Evolutionary conservation across 2,888 invertebrate genomes (phyloP).

Genomic region (Dryocosmus kuriphilus): DNA sequence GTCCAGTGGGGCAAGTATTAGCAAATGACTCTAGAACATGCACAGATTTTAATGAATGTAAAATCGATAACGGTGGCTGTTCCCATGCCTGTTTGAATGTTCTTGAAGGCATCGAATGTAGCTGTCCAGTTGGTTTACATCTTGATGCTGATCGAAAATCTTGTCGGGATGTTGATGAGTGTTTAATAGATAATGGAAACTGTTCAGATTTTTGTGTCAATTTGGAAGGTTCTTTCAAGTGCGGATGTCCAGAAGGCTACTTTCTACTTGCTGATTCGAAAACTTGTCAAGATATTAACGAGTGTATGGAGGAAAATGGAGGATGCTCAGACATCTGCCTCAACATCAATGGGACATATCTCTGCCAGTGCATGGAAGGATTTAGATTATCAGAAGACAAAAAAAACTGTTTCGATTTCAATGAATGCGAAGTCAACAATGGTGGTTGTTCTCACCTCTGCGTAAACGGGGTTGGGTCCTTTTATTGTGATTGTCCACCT

Average conservation of each 20-base stretch:
- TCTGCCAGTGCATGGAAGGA: constrained; percentile 73
- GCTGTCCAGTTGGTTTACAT: constrained; percentile 78
- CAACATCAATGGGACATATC: constrained; percentile 57
- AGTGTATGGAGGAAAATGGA: constrained; percentile 71
- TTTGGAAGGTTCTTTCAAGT: constrained; percentile 79
- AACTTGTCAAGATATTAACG: constrained; percentile 58
- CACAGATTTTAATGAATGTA: constrained; percentile 79
- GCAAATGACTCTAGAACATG: constrained; percentile 75
- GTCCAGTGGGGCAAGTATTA: constrained; percentile 72
- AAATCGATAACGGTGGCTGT: constrained; percentile 81
- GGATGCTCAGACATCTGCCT: constrained; percentile 75
- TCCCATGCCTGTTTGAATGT: constrained; percentile 82
- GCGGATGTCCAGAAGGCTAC: constrained; percentile 81
- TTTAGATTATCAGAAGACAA: constrained; percentile 75
- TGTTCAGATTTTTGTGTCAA: constrained; percentile 79
- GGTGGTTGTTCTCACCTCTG: constrained; percentile 79
- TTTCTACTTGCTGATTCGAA: constrained; percentile 61
- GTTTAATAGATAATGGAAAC: constrained; percentile 72
- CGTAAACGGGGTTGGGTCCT: constrained; percentile 78
- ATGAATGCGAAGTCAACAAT: constrained; percentile 71
- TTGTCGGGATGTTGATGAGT: constrained; percentile 75
- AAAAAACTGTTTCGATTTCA: constrained; percentile 75
- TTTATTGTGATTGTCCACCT: constrained; percentile 76
- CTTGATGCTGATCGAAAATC: constrained; percentile 69
- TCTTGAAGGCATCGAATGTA: constrained; percentile 78